Conservation (phyloP, 2,888 invertebrate genomes). For the Caenorhabditis uteleia region DNA sequence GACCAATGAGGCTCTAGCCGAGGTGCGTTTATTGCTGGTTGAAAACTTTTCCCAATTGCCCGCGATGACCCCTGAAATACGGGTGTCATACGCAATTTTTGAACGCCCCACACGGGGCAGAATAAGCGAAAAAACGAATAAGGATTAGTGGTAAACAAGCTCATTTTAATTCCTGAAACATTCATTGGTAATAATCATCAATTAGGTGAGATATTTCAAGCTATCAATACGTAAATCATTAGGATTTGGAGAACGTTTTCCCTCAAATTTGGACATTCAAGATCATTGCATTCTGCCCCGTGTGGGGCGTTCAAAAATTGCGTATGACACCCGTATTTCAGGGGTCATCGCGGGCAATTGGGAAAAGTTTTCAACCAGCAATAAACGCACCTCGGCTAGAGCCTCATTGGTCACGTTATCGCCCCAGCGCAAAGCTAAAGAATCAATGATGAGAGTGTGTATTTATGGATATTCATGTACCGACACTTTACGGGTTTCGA, state of each 20-base stretch:
- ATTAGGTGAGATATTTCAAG: too few relatives aligned
- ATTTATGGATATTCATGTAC: background rate
- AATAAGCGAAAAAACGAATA: too few relatives aligned
- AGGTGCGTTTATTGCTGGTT: constrained; percentile 70
- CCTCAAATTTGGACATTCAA: too few relatives aligned
- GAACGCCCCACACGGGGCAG: constrained; percentile 49
- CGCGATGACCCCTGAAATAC: constrained; percentile 62
- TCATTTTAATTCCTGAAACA: too few relatives aligned
- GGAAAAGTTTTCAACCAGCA: constrained; percentile 70
- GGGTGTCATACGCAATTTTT: constrained; percentile 63
- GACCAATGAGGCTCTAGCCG: constrained; percentile 69
- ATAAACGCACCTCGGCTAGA: constrained; percentile 69
- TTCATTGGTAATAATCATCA: too few relatives aligned
- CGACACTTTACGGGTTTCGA: too few relatives aligned
- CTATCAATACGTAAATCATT: too few relatives aligned
- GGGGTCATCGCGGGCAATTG: constrained; percentile 65
- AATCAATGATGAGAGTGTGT: too few relatives aligned
- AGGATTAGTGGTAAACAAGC: too few relatives aligned
- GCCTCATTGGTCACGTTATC: constrained; percentile 69
- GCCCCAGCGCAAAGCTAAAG: constrained; percentile 66
- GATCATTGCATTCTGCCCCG: constrained; percentile 32
- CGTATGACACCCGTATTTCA: constrained; percentile 60
- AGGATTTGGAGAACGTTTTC: too few relatives aligned
- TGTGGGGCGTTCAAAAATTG: constrained; percentile 61
- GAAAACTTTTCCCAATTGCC: constrained; percentile 69